Conservation (phyloP, 2,113 vertebrate species). For the Tringa solitaria region DNA sequence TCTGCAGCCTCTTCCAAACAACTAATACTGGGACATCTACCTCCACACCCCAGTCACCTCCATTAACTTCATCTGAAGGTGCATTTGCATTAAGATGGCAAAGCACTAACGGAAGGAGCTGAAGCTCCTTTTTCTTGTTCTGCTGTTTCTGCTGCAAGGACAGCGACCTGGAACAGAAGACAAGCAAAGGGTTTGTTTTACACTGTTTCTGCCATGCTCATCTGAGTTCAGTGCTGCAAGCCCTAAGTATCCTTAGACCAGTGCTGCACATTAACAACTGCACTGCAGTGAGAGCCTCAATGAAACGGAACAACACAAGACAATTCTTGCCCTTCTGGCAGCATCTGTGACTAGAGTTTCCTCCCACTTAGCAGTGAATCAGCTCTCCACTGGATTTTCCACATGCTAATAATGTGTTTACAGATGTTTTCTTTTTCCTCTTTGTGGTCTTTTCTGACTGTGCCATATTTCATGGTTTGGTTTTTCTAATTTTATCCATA, state of each 20-base stretch:
- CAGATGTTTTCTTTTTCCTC: conserved; percentile 16
- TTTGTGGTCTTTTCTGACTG: neutral
- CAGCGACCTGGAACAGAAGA: neutral
- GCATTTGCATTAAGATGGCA: neutral
- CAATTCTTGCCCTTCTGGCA: neutral
- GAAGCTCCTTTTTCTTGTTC: neutral
- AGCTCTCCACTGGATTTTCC: neutral
- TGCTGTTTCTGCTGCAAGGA: neutral
- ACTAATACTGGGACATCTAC: neutral
- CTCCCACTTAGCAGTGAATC: neutral
- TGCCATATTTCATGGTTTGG: neutral
- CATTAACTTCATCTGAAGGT: neutral
- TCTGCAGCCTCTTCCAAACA: neutral
- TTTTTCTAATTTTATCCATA: conserved; percentile 12
- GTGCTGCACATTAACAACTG: neutral
- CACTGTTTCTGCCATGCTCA: neutral
- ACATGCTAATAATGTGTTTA: neutral
- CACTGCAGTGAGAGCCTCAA: neutral
- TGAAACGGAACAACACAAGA: neutral
- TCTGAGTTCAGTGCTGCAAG: neutral
- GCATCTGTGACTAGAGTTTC: neutral
- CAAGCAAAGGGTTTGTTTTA: neutral
- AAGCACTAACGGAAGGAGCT: neutral
- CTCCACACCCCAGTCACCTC: neutral
- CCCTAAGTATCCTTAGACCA: neutral